A percentile compares a stretch with the other conserved stretches of the same genome.
phyloP scores from a whole-genome alignment of 2,113 vertebrate genomes.

The Crotalus tigris region DNA sequence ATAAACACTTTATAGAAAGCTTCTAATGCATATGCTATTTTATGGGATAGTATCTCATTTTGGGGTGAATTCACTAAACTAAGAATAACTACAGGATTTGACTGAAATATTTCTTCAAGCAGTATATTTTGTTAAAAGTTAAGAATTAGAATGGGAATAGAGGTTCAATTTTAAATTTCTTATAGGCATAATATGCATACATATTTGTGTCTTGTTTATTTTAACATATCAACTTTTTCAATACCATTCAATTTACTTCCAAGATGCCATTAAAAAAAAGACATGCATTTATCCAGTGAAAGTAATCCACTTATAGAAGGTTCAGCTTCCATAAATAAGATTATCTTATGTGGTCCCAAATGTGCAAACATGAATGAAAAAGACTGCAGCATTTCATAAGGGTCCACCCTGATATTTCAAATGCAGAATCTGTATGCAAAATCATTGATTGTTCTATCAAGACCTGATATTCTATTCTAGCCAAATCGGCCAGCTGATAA shows the following conservation, averaged over 20 bases:
- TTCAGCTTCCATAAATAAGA: neutral
- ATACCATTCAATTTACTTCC: neutral
- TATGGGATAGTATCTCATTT: neutral
- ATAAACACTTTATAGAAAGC: neutral
- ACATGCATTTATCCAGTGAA: neutral
- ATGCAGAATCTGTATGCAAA: neutral
- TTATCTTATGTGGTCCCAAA: neutral
- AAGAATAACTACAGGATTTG: neutral
- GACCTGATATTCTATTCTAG: neutral
- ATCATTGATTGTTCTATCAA: neutral
- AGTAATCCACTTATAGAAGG: neutral
- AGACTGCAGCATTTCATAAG: neutral
- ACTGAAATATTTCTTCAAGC: neutral
- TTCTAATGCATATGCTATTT: neutral
- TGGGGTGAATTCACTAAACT: neutral
- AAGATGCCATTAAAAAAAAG: neutral
- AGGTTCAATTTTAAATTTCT: neutral
- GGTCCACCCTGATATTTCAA: neutral
- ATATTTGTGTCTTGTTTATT: neutral
- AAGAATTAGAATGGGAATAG: neutral
- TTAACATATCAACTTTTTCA: neutral
- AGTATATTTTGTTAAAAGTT: neutral
- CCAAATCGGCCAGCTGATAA: neutral
- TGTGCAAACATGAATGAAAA: neutral
- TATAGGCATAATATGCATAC: neutral